phyloP scores from a whole-genome alignment of 2,797 vertebrate species.

The Steatocranus sp. region DNA sequence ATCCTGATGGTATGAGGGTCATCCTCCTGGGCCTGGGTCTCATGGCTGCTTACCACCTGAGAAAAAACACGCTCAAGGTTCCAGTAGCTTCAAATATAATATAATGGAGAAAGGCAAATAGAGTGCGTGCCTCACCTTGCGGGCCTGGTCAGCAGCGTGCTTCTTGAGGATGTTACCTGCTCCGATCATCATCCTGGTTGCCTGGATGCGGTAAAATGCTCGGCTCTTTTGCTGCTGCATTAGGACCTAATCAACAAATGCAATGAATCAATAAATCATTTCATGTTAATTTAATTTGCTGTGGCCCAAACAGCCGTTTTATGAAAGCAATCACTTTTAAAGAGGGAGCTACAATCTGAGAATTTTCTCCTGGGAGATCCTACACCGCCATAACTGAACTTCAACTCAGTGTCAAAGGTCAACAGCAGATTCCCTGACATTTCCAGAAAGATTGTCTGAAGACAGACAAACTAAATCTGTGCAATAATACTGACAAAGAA shows the following conservation, averaged over 20 bases:
- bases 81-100: background rate
- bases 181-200: conserved; percentile 88
- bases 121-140: conserved; percentile 56
- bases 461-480: background rate
- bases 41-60: conserved; percentile 78
- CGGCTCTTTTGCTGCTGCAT: conserved; percentile 86
- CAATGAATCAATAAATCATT: background rate
- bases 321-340: background rate
- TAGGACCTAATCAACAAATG: conserved; percentile 62
- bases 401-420: background rate
- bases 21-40: conserved; percentile 73
- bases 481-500: background rate
- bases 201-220: conserved; percentile 85
- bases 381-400: background rate
- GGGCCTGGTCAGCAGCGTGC: conserved; percentile 83
- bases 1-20: conserved; percentile 76
- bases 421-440: background rate
- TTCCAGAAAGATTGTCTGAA: background rate
- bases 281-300: background rate
- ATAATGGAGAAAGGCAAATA: too few relatives aligned
- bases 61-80: background rate
- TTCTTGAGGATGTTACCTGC: conserved; percentile 86
- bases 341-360: background rate
- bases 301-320: background rate
- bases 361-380: background rate